phyloP scores from a whole-genome alignment of 2,113 vertebrate species.

The Sigmodon hispidus region DNA sequence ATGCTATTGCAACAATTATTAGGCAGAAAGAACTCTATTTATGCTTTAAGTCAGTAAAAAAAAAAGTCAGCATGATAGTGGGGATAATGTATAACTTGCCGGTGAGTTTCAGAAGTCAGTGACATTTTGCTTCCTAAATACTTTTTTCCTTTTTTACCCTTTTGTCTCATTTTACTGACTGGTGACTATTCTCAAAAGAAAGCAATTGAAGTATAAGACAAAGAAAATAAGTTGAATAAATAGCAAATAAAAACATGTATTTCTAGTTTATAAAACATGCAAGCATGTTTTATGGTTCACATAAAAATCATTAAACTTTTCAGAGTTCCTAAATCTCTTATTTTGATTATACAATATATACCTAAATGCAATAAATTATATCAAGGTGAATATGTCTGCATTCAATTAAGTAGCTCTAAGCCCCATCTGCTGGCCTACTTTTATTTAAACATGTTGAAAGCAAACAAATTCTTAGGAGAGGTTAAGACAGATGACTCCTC shows the following conservation, averaged over 20 bases:
- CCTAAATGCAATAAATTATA: constrained; percentile 18
- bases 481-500: background rate
- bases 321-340: background rate
- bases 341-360: constrained; percentile 4
- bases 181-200: background rate
- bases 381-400: background rate
- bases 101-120: background rate
- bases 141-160: background rate
- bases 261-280: background rate
- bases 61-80: background rate
- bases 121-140: background rate
- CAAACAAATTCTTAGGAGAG: background rate
- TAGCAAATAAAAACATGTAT: constrained; percentile 18
- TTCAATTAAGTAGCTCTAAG: background rate
- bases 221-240: constrained; percentile 9
- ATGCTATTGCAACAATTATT: constrained; percentile 40
- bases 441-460: constrained; percentile 42
- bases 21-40: constrained; percentile 45
- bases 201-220: background rate
- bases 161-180: constrained; percentile 16
- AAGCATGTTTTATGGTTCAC: background rate
- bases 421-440: background rate
- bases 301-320: constrained; percentile 44
- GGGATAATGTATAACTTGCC: background rate
- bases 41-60: constrained; percentile 55